Conservation (phyloP, 2,888 invertebrate species). For the Epinotia bilunana region DNA sequence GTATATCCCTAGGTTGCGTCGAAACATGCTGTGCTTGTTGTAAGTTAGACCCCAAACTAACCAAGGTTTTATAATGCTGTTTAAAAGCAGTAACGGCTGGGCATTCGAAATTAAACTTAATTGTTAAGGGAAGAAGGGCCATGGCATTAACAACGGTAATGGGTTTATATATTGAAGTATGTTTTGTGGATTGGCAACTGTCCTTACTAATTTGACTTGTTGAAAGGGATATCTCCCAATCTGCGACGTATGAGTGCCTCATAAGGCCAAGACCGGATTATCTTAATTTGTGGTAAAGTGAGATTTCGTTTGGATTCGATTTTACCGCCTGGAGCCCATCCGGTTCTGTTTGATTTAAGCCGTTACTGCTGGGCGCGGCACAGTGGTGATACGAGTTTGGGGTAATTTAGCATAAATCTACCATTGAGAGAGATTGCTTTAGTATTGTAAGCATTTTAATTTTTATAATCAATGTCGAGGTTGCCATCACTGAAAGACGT, state of each 20-base stretch:
- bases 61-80: neutral
- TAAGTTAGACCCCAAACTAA: conserved; percentile 27
- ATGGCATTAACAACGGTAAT: neutral
- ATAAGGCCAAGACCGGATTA: neutral
- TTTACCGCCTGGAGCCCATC: neutral
- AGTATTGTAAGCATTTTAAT: conserved; percentile 70
- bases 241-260: neutral
- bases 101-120: neutral
- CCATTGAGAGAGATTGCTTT: conserved; percentile 79
- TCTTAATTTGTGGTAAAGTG: neutral
- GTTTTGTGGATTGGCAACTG: neutral
- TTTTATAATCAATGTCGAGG: conserved; percentile 63
- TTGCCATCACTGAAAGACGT: conserved; percentile 62
- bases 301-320: neutral
- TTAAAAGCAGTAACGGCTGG: conserved; percentile 12
- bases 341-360: neutral
- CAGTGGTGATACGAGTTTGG: conserved; percentile 51
- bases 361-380: conserved; percentile 2
- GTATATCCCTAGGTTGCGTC: conserved; percentile 66
- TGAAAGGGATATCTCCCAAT: neutral
- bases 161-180: neutral
- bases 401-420: conserved; percentile 63
- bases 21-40: conserved; percentile 42
- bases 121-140: neutral
- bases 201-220: neutral